Evolutionary conservation across 2,888 invertebrate genomes (phyloP).

Genomic region (Shargacucullia verbasci): DNA sequence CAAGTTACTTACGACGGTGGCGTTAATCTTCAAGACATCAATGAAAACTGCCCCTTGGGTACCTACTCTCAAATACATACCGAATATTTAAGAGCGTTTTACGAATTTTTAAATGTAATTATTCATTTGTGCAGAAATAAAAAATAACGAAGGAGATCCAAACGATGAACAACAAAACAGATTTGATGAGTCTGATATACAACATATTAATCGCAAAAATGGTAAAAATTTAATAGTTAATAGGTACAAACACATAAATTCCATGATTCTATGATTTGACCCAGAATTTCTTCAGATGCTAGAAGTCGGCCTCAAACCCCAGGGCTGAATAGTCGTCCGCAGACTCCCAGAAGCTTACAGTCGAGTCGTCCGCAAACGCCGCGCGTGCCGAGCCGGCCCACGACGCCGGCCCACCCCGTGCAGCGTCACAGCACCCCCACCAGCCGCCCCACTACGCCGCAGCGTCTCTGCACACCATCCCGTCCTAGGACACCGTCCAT

Average conservation of each 20-base stretch:
- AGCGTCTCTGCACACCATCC: constrained; percentile 44
- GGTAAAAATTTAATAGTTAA: constrained; percentile 15
- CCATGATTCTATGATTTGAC: neutral
- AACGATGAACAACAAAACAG: constrained; percentile 24
- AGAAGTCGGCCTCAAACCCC: constrained; percentile 61
- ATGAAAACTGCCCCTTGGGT: constrained; percentile 48
- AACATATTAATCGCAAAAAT: constrained; percentile 25
- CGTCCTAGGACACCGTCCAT: constrained; percentile 60
- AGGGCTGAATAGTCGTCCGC: constrained; percentile 67
- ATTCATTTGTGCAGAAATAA: constrained; percentile 29
- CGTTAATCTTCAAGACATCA: constrained; percentile 42
- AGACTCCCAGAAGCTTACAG: constrained; percentile 70
- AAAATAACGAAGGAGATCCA: constrained; percentile 36
- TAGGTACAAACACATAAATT: neutral
- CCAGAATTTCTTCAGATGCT: constrained; percentile 46
- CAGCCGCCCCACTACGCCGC: constrained; percentile 75
- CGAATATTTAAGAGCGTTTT: neutral
- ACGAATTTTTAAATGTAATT: neutral
- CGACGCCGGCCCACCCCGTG: constrained; percentile 65
- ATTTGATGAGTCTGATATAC: constrained; percentile 25
- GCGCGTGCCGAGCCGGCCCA: constrained; percentile 64
- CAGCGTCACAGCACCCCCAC: constrained; percentile 57
- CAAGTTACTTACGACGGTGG: constrained; percentile 17
- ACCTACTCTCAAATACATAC: constrained; percentile 1
- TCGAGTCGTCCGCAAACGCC: constrained; percentile 76